Conservation (phyloP, 2,888 invertebrate species). For the Lepidochrysops patricia region DNA sequence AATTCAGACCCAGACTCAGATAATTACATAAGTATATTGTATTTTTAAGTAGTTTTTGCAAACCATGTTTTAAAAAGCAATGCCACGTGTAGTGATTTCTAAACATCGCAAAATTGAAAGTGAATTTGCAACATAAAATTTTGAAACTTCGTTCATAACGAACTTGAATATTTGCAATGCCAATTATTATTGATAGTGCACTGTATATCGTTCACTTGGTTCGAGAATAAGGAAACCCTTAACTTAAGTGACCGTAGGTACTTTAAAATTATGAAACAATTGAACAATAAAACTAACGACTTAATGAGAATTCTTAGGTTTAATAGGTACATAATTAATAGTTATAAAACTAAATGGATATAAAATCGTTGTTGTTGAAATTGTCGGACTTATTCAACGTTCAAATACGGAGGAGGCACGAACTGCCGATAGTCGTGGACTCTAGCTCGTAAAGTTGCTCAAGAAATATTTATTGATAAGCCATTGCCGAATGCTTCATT, state of each 20-base stretch:
- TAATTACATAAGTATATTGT: no score
- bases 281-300: not conserved
- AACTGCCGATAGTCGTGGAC: slow-evolving; percentile 13
- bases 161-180: not conserved
- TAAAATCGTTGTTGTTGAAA: slow-evolving; percentile 9
- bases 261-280: not conserved
- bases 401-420: slow-evolving; percentile 15
- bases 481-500: not conserved
- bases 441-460: not conserved
- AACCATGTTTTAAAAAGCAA: not conserved
- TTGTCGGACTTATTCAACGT: slow-evolving; percentile 13
- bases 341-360: not conserved
- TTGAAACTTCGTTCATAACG: not conserved
- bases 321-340: not conserved
- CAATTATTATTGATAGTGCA: not conserved
- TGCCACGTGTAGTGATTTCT: not conserved
- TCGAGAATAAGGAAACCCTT: not conserved
- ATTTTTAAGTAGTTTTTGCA: no score
- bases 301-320: not conserved
- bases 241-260: no score
- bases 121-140: not conserved
- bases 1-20: no score
- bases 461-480: slow-evolving; percentile 11
- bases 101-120: not conserved
- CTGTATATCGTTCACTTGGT: not conserved